Evolutionary conservation across 2,888 invertebrate species (phyloP).

Genomic region (Hofmannophila pseudospretella): DNA sequence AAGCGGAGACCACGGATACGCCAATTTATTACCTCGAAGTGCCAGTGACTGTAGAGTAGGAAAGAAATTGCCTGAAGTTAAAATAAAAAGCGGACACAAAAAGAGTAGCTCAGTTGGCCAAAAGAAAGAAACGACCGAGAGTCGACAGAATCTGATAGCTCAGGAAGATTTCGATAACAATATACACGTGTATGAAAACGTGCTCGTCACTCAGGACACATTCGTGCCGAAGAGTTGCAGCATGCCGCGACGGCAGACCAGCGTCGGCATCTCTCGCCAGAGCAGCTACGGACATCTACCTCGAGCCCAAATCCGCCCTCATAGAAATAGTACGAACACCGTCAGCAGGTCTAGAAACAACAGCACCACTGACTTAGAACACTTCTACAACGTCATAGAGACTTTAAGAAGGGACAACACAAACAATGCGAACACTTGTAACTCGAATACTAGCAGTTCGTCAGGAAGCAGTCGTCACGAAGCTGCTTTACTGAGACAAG

Average conservation of each 20-base stretch:
- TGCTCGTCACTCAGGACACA: slow-evolving; percentile 45
- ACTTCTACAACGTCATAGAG: slow-evolving; percentile 62
- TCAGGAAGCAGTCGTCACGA: slow-evolving; percentile 49
- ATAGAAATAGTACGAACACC: slow-evolving; percentile 52
- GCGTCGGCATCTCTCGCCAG: slow-evolving; percentile 52
- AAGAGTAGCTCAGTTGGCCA: slow-evolving; percentile 72
- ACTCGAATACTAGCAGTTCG: slow-evolving; percentile 53
- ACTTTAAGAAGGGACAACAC: slow-evolving; percentile 44
- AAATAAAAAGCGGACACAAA: slow-evolving; percentile 49
- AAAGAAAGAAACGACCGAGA: slow-evolving; percentile 63
- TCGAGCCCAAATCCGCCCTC: slow-evolving; percentile 52
- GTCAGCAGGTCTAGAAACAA: slow-evolving; percentile 44
- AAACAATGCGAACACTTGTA: slow-evolving; percentile 25
- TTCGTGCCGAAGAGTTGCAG: slow-evolving; percentile 65
- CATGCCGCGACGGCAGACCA: slow-evolving; percentile 64
- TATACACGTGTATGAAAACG: slow-evolving; percentile 69
- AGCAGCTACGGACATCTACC: slow-evolving; percentile 63
- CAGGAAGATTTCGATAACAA: slow-evolving; percentile 54
- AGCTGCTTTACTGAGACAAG: slow-evolving; percentile 23
- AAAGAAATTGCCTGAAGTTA: slow-evolving; percentile 48
- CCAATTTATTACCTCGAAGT: slow-evolving; percentile 61
- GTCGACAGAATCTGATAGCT: slow-evolving; percentile 64
- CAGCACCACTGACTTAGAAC: slow-evolving; percentile 52
- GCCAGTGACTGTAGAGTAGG: slow-evolving; percentile 65
- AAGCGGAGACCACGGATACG: slow-evolving; percentile 49